Conservation (phyloP, 30 jellyfish, hydroid and myxozoan genomes). For the Chironex yamaguchii region DNA sequence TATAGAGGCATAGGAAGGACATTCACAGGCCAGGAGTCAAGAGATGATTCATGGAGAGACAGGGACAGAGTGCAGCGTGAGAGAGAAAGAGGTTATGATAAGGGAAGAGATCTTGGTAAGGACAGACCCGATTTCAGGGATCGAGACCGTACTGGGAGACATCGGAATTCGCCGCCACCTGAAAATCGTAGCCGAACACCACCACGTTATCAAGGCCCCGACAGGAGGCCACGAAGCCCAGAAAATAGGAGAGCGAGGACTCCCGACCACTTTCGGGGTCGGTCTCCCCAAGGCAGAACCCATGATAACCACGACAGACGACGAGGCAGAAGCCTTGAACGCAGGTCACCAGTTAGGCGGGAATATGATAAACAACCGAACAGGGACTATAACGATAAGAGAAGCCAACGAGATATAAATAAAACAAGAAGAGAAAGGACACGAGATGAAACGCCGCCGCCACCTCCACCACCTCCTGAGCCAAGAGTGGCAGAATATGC, state of each 20-base stretch:
- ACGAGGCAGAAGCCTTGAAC: constrained; percentile 68
- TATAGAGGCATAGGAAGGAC: not conserved
- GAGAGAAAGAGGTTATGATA: not conserved
- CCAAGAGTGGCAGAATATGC: constrained; percentile 40
- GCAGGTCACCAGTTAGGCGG: constrained; percentile 77
- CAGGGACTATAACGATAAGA: constrained; percentile 54
- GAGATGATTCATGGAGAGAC: not conserved
- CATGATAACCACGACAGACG: constrained; percentile 47
- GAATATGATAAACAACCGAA: constrained; percentile 68
- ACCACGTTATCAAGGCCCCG: constrained; percentile 58
- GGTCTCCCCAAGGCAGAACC: not conserved
- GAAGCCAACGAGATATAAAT: constrained; percentile 62
- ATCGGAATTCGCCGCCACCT: constrained; percentile 54
- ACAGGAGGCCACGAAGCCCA: constrained; percentile 69
- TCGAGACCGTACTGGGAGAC: constrained; percentile 65
- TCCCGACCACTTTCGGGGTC: constrained; percentile 11
- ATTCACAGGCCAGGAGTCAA: not conserved
- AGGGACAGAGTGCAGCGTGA: not conserved
- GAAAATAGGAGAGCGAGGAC: constrained; percentile 73
- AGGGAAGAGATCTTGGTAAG: not conserved
- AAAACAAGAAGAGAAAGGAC: constrained; percentile 73
- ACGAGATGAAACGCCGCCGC: constrained; percentile 89
- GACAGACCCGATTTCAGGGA: constrained; percentile 51
- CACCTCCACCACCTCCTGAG: constrained; percentile 94
- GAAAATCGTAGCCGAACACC: constrained; percentile 73